Base-by-base conservation (phyloP, 2,797 vertebrate genomes). In the Nasua narica region DNA sequence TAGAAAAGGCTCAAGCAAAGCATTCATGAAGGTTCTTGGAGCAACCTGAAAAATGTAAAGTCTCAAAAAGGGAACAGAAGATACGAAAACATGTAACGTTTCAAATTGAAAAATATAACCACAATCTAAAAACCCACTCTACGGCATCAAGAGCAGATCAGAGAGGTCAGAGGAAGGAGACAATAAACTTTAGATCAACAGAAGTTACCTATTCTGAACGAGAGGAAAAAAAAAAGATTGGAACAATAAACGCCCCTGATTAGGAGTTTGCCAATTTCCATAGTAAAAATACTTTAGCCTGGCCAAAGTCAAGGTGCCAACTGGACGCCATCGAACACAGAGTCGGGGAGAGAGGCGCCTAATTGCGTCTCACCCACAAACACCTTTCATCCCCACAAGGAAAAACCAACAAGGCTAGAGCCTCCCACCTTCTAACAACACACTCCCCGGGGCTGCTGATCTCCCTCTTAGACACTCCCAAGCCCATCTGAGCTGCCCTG, bases 11-110 rank as follows among this genome's bases (percentile, higher is more conserved):
- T 60, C 58, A 48, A 90, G 19, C 13, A 95, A 95, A 83, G 65
- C 67, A 74, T 78, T 87, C 54, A 58, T 91, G 69, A 96, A 88
- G 69, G 89, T 93, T 87, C 62, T 94, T 94, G 32, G 90, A 96
- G 84, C 62, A 94, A 86, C 4, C 65, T 14, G 37, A 21, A 93
- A 97, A 79, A 58, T 5, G 32, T 9, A 50, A 90, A 84, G 32
- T 89, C 86, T 91, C 89, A 67, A 77, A 95, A 95, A 95, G 74
- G 23, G n/a, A 96, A 83, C 37, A 86, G 25, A 95, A 76, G 29
- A 78, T 74, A 27, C 13, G 85, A 91, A 81, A 43, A 94, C 93
- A 94, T 83, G 46, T 74, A 96, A 95, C 84, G 29, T 91, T 79
- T 87, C 85, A 19, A 94, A 94, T 35, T 78, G 18, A 91, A 96